These are phyloP conservation scores for Nothoprocta pentlandii DNA, from an alignment of 2,113 vertebrate species.

Conservation along the genomic window DNA sequence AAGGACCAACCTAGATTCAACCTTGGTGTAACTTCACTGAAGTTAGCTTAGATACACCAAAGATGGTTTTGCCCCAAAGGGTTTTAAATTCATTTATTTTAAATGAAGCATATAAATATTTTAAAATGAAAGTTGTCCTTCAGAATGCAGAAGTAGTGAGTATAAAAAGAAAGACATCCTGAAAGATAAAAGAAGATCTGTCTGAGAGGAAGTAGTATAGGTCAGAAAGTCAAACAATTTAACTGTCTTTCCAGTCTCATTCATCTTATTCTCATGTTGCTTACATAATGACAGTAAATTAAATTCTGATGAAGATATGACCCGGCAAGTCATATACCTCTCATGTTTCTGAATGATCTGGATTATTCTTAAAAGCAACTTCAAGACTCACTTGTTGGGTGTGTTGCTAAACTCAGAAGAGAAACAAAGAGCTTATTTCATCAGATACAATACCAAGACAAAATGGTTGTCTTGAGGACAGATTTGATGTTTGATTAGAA, in stretches of 20 bases:
- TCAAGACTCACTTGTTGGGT: background rate
- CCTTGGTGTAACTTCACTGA: slow-evolving; percentile 7
- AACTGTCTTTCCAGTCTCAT: background rate
- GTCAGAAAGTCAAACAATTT: slow-evolving; percentile 13
- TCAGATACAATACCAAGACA: background rate
- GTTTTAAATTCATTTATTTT: slow-evolving; percentile 61
- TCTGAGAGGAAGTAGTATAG: background rate
- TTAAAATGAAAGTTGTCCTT: slow-evolving; percentile 63
- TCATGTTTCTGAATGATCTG: background rate
- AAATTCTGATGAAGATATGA: background rate
- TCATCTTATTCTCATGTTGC: background rate
- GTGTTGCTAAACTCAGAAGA: background rate
- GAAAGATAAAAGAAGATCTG: slow-evolving; percentile 38
- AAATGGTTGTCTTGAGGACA: background rate
- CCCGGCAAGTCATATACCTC: background rate
- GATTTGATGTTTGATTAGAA: background rate
- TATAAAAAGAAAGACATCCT: slow-evolving; percentile 8
- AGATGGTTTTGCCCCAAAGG: background rate
- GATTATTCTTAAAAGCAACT: background rate
- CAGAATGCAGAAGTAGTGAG: slow-evolving; percentile 51
- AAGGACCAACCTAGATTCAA: background rate
- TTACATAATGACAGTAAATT: background rate
- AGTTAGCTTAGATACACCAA: slow-evolving; percentile 41
- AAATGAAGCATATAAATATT: slow-evolving; percentile 64
- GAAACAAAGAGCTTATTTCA: background rate